phyloP scores from a whole-genome alignment of 92 coral and sea anemone species.

The Siderastrea siderea region DNA sequence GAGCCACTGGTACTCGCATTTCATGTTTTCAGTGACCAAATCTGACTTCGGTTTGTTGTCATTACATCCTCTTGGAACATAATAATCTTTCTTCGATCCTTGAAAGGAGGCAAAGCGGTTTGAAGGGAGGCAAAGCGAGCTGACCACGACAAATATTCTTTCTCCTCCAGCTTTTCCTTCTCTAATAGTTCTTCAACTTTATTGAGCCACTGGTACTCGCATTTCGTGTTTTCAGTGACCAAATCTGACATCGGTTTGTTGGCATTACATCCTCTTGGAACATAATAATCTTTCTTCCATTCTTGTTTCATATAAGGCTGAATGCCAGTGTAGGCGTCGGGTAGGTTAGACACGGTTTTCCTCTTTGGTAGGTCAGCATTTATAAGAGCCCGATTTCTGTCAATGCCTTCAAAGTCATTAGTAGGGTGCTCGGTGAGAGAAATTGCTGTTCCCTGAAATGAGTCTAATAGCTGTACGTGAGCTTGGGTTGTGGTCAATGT shows the following conservation, averaged over 20 bases:
- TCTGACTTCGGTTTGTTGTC: constrained; percentile 31
- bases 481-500: constrained; percentile 76
- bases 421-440: constrained; percentile 60
- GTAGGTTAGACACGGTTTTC: constrained; percentile 59
- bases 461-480: constrained; percentile 64
- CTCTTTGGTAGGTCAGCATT: constrained; percentile 41
- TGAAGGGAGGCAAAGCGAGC: constrained; percentile 50
- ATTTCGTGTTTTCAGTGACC: too few relatives aligned
- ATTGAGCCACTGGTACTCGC: too few relatives aligned
- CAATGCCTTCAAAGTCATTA: constrained; percentile 32
- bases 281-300: constrained; percentile 49
- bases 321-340: constrained; percentile 64
- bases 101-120: too few relatives aligned
- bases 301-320: constrained; percentile 45
- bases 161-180: constrained; percentile 20
- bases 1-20: constrained; percentile 37
- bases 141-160: constrained; percentile 57
- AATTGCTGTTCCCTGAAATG: constrained; percentile 69
- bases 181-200: too few relatives aligned
- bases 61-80: constrained; percentile 19
- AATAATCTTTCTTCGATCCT: constrained; percentile 60
- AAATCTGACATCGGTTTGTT: too few relatives aligned
- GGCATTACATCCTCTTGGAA: constrained; percentile 10
- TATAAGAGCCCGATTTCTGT: constrained; percentile 49
- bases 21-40: constrained; percentile 16